Percentiles rank a stretch among this genome's conserved stretches.
Conservation (phyloP, 2,888 invertebrate species). For the Zootermopsis nevadensis region DNA sequence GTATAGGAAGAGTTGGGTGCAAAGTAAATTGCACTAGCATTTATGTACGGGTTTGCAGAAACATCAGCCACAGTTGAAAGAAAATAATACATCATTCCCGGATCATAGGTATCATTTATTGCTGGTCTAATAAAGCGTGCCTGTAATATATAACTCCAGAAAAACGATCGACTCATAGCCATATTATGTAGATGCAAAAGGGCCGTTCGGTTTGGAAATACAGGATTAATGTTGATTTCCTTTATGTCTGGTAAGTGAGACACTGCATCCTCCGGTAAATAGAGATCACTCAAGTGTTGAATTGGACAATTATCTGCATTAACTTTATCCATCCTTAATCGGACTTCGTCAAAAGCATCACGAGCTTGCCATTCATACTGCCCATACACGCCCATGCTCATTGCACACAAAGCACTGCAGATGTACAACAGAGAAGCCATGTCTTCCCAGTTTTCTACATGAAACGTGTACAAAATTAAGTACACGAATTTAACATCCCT, state of each 20-base stretch:
- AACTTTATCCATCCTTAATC: constrained; percentile 84
- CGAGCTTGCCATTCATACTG: constrained; percentile 93
- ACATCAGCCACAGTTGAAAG: constrained; percentile 95
- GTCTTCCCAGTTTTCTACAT: no score
- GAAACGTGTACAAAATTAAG: no score
- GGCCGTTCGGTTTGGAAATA: constrained; percentile 94
- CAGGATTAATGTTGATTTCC: constrained; percentile 92
- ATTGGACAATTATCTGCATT: constrained; percentile 90
- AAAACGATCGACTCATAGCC: constrained; percentile 95
- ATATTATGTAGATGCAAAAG: constrained; percentile 94
- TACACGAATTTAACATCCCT: no score
- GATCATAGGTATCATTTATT: constrained; percentile 93
- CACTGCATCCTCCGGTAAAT: constrained; percentile 84
- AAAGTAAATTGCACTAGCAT: constrained; percentile 94
- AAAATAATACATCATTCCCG: constrained; percentile 98
- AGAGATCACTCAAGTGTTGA: constrained; percentile 84
- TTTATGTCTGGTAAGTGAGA: constrained; percentile 94
- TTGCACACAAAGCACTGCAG: background rate
- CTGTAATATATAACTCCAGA: constrained; percentile 94
- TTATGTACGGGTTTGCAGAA: constrained; percentile 90
- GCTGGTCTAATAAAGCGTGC: constrained; percentile 90
- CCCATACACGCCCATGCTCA: constrained; percentile 74
- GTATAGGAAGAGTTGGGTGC: constrained; percentile 94
- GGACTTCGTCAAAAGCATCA: constrained; percentile 91
- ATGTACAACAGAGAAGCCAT: background rate